These are phyloP conservation scores for Antigone vipio DNA, from an alignment of 2,113 vertebrate species.

Conservation along the genomic window DNA sequence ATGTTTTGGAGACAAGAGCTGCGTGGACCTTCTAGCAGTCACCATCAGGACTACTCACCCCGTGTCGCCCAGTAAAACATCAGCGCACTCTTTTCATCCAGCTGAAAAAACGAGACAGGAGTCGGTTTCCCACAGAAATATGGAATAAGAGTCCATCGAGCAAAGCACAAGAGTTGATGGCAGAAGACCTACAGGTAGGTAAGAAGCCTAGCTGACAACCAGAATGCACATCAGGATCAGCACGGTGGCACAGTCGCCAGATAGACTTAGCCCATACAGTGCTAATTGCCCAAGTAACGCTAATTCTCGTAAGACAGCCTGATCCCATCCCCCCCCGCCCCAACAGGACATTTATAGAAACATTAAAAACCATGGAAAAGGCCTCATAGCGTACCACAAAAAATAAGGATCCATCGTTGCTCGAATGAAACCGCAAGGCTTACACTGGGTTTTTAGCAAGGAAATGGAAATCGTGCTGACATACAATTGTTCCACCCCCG, in stretches of 20 bases:
- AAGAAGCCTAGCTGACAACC: background rate
- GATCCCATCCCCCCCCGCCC: background rate
- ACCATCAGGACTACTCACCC: background rate
- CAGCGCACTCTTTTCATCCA: background rate
- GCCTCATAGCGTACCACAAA: background rate
- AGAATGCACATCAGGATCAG: background rate
- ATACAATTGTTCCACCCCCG: constrained; percentile 29
- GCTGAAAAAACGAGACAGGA: background rate
- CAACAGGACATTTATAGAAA: background rate
- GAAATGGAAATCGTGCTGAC: constrained; percentile 11
- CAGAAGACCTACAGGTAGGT: background rate
- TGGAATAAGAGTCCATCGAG: background rate
- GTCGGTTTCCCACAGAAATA: background rate
- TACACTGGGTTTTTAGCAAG: background rate
- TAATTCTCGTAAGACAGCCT: background rate
- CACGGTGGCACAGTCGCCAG: rapidly evolving
- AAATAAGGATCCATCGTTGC: background rate
- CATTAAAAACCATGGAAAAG: background rate
- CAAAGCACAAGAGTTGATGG: background rate
- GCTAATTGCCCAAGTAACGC: background rate
- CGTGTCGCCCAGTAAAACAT: rapidly evolving
- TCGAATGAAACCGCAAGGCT: background rate
- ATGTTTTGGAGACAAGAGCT: background rate
- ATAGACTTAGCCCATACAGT: background rate
- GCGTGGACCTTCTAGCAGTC: background rate